A percentile compares a stretch with the other conserved stretches of the same genome.
phyloP scores from a whole-genome alignment of 2,797 vertebrate species.

The Cyprinodon diabolis region DNA sequence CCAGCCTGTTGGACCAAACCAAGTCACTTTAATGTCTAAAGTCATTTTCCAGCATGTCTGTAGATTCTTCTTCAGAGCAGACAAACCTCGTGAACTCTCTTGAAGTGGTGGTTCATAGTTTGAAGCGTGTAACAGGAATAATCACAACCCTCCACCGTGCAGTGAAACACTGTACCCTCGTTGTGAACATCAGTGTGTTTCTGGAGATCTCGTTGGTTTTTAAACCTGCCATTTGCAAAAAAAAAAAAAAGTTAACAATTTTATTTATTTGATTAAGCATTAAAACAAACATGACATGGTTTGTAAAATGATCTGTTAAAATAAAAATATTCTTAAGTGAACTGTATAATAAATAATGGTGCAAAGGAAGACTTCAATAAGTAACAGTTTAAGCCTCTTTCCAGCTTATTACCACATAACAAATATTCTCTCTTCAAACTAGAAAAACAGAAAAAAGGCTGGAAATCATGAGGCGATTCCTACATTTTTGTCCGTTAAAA shows the following conservation, averaged over 20 bases:
- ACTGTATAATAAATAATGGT: not conserved
- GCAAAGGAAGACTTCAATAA: not conserved
- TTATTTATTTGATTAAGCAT: not conserved
- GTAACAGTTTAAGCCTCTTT: not conserved
- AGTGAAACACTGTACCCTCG: slow-evolving; percentile 83
- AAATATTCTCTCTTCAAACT: not conserved
- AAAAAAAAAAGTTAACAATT: not conserved
- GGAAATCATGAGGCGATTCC: not conserved
- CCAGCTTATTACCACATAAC: not conserved
- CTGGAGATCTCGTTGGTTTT: slow-evolving; percentile 81
- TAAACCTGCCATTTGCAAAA: slow-evolving; percentile 70
- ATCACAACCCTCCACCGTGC: slow-evolving; percentile 79
- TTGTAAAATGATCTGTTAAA: not conserved
- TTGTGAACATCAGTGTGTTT: slow-evolving; percentile 83
- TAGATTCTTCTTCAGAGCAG: not conserved
- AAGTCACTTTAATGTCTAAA: not conserved
- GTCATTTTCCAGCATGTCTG: not conserved
- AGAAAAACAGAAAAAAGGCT: not conserved
- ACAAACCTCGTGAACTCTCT: slow-evolving; percentile 76
- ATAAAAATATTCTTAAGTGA: not conserved
- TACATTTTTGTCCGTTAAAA: not conserved
- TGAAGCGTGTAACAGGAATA: slow-evolving; percentile 77
- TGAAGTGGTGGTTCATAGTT: slow-evolving; percentile 77
- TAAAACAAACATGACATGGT: not conserved
- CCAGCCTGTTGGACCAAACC: slow-evolving; percentile 62